phyloP scores from a whole-genome alignment of 2,888 invertebrate genomes.

The Abrostola tripartita region DNA sequence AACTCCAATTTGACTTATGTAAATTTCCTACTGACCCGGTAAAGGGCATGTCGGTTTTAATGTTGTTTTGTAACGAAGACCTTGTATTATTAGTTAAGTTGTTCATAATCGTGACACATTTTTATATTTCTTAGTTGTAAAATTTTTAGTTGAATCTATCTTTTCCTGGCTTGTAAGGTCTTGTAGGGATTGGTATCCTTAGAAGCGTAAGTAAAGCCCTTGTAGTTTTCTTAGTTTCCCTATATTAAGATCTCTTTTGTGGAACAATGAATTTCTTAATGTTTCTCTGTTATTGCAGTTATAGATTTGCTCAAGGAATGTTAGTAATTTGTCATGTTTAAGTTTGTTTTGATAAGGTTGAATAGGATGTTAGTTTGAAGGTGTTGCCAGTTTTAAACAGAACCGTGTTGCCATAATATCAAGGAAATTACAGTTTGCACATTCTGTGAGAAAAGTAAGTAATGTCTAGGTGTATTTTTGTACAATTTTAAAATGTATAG shows the following conservation, averaged over 20 bases:
- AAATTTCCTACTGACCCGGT: slow-evolving; percentile 47
- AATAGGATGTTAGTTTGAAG: slow-evolving; percentile 55
- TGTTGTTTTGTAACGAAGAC: slow-evolving; percentile 46
- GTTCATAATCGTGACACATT: slow-evolving; percentile 66
- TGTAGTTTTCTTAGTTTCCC: slow-evolving; percentile 63
- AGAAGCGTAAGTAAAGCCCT: slow-evolving; percentile 63
- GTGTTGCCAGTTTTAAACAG: slow-evolving; percentile 56
- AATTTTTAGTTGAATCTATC: slow-evolving; percentile 70
- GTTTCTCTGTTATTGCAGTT: slow-evolving; percentile 53
- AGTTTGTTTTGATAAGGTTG: slow-evolving; percentile 61
- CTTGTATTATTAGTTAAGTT: slow-evolving; percentile 66
- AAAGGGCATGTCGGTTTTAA: slow-evolving; percentile 40
- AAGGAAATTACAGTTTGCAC: slow-evolving; percentile 42
- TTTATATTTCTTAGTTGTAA: slow-evolving; percentile 55
- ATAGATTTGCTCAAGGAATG: slow-evolving; percentile 80
- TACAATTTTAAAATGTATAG: slow-evolving; percentile 51
- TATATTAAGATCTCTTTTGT: slow-evolving; percentile 71
- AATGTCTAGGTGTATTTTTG: slow-evolving; percentile 57
- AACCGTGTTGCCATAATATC: slow-evolving; percentile 59
- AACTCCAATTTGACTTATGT: slow-evolving; percentile 28
- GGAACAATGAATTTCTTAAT: slow-evolving; percentile 77
- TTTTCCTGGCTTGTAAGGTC: slow-evolving; percentile 57
- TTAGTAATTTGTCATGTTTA: slow-evolving; percentile 62
- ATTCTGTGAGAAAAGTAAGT: slow-evolving; percentile 38
- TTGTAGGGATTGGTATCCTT: slow-evolving; percentile 63